Percentiles rank a stretch among this genome's conserved stretches.
These are phyloP conservation scores for Epizoanthus stellaris DNA, from an alignment of 92 coral and sea anemone species.

Conservation along the genomic window DNA sequence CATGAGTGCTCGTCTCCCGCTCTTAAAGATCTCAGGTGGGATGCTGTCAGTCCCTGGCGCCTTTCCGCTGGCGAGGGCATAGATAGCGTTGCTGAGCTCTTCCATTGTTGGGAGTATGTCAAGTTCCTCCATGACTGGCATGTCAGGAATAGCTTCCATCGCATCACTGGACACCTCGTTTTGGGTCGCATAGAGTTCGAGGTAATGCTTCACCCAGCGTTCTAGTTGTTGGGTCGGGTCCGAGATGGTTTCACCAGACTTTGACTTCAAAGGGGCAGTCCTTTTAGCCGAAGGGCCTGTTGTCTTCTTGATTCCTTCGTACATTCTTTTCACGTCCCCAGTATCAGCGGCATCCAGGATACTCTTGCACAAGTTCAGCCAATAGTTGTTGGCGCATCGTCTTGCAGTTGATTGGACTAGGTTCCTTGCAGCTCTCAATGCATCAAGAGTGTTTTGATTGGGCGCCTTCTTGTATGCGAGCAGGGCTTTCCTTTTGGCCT, in stretches of 20 bases:
- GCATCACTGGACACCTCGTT: too few species aligned
- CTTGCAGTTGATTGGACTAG: not conserved
- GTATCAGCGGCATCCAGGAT: too few species aligned
- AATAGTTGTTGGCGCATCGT: not conserved
- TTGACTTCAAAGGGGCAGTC: slow-evolving; percentile 39
- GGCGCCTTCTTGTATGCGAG: not conserved
- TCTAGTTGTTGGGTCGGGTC: not conserved
- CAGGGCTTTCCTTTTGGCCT: not conserved
- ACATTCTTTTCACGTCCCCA: too few species aligned
- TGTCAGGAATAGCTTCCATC: too few species aligned
- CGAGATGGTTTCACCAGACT: slow-evolving; percentile 13
- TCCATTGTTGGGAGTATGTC: too few species aligned
- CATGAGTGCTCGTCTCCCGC: too few species aligned
- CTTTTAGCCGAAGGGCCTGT: slow-evolving; percentile 17
- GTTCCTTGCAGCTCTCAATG: not conserved
- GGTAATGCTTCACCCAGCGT: slow-evolving; percentile 17
- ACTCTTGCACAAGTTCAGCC: not conserved
- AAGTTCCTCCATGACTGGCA: too few species aligned
- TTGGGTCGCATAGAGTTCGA: too few species aligned
- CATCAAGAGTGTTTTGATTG: not conserved
- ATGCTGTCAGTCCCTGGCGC: too few species aligned
- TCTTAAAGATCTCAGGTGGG: too few species aligned
- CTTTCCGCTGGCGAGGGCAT: too few species aligned
- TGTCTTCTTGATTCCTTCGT: slow-evolving; percentile 38
- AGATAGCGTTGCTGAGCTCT: too few species aligned